These are phyloP conservation scores for Apostichopus parvimensis DNA, from an alignment of 35 echinoderm and acorn worm genomes.

Conservation along the genomic window DNA sequence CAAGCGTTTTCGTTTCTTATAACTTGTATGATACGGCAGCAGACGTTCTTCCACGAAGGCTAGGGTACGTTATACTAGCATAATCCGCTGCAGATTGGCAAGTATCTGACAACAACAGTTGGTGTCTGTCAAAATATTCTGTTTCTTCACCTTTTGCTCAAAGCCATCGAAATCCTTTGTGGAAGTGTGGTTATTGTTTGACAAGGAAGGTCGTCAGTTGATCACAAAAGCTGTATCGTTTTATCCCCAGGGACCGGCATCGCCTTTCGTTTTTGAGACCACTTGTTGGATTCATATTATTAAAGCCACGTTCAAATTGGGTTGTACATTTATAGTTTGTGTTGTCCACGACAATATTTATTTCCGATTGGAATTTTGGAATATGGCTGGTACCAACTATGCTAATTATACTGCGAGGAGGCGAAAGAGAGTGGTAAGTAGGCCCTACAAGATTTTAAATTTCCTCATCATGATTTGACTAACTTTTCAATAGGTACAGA, in stretches of 20 bases:
- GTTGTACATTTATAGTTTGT: not conserved
- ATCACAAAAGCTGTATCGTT: not conserved
- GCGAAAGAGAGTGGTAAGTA: slow-evolving; percentile 33
- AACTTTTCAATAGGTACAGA: no score
- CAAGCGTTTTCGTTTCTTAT: no score
- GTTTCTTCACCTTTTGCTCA: not conserved
- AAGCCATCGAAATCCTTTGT: not conserved
- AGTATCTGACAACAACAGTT: not conserved
- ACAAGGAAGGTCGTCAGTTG: slow-evolving; percentile 13
- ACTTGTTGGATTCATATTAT: slow-evolving; percentile 9
- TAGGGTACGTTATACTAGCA: no score
- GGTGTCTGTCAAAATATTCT: not conserved
- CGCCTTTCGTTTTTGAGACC: not conserved
- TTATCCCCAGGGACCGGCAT: not conserved
- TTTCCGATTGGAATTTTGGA: not conserved
- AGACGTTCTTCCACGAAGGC: no score
- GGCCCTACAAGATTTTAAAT: no score
- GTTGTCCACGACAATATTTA: no score
- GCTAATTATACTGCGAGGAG: not conserved
- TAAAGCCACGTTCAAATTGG: not conserved
- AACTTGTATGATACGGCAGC: no score
- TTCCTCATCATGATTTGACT: no score
- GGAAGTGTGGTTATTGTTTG: not conserved
- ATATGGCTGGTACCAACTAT: slow-evolving; percentile 21
- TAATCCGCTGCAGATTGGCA: no score